Base-by-base conservation (phyloP, 1,140 invertebrate species). In the Wiebesia pumilae region DNA sequence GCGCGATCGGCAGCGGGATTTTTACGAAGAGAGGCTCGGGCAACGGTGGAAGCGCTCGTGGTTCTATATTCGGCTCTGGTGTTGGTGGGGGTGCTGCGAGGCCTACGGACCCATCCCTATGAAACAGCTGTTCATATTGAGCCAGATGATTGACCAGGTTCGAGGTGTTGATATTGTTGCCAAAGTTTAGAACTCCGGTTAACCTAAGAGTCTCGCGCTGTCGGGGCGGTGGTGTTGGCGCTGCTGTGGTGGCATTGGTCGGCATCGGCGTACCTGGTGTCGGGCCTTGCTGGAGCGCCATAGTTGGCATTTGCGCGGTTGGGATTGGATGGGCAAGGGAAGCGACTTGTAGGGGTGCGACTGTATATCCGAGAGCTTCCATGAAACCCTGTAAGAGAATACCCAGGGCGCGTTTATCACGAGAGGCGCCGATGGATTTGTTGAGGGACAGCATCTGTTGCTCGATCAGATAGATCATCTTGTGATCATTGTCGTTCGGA, bases 161-260 rank as follows among this genome's bases (percentile, higher is more conserved):
- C 0, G 93, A 89, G 43, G 91, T 91, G 35, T 85, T 87, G 30
- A 27, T 51, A 71, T 87, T 87, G 78, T 93, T 94, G 7, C 93
- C 93, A 16, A 94, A 92, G 78, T 94, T 94, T 0, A 94, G 77
- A 2, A 94, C 90, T 0, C 93, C 93, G 0, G 93, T 94, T n/a
- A 94, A 91, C 35, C 90, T 88, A 0, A 94, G 85, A 0, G 92
- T 93, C 84, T 94, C 91, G 12, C 90, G 87, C 51, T 88, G 90
- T 38, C 83, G 89, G 0, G 91, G 88, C 14, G 81, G 87, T 73
- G 16, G 87, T 75, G 43, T 38, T 21, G 88, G 35, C 9, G 69
- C 3, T 33, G 80, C 10, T 4, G 81, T 16, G 19, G n/a, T 47
- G 33, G 81, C 40, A 2, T 38, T 35, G 16, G 27, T 3, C 62